These are phyloP conservation scores for Peribatodes rhomboidaria DNA, from an alignment of 2,888 invertebrate species.

Conservation along the genomic window DNA sequence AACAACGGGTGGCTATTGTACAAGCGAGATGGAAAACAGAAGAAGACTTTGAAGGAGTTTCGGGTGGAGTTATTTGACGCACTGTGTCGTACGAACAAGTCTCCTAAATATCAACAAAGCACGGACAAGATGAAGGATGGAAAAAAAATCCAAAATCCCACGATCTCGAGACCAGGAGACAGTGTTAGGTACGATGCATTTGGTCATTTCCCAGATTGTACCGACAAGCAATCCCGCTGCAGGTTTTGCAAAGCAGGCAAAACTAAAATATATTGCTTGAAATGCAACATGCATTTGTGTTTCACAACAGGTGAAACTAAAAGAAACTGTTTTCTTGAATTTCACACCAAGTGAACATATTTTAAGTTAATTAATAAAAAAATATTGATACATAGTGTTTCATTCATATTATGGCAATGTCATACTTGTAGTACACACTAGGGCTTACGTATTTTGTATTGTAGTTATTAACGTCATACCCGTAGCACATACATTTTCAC, in stretches of 20 bases:
- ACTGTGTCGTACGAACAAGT: no score
- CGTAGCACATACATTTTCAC: constrained; percentile 1
- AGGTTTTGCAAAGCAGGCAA: background rate
- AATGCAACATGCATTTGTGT: background rate
- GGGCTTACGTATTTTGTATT: background rate
- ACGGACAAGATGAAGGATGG: no score
- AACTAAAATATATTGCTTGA: background rate
- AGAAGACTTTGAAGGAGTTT: no score
- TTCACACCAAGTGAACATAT: background rate
- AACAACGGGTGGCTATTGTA: background rate
- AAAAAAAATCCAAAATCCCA: background rate
- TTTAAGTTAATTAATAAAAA: no score
- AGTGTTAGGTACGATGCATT: background rate
- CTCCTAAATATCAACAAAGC: no score
- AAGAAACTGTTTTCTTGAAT: background rate
- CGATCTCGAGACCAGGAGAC: background rate
- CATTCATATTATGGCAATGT: background rate
- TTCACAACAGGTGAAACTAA: background rate
- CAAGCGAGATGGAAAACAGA: background rate
- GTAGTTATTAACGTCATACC: background rate
- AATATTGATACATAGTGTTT: background rate
- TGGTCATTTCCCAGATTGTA: background rate
- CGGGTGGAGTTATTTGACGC: no score
- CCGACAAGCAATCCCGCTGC: background rate
- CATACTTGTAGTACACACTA: background rate